These are phyloP conservation scores for Drosophila sechellia DNA, from an alignment of 1,140 invertebrate genomes.

Conservation along the genomic window DNA sequence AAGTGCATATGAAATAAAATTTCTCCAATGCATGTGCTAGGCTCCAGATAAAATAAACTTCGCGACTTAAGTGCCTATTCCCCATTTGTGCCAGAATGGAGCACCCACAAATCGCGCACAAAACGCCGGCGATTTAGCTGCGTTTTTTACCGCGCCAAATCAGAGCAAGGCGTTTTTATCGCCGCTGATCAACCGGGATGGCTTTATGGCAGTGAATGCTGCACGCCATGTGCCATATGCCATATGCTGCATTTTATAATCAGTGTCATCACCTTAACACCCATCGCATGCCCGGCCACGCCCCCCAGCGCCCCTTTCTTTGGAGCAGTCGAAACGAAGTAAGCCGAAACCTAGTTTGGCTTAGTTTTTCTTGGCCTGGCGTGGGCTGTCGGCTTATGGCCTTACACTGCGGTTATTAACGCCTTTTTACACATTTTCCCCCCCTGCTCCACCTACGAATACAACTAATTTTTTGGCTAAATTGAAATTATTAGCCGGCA, in stretches of 20 bases:
- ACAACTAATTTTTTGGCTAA: conserved; percentile 79
- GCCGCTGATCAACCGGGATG: conserved; percentile 42
- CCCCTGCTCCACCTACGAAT: conserved; percentile 15
- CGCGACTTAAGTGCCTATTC: conserved; percentile 11
- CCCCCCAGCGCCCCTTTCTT: conserved; percentile 23
- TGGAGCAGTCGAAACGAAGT: conserved; percentile 4
- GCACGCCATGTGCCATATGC: conserved; percentile 5
- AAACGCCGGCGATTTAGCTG: conserved; percentile 29
- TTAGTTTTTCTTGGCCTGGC: conserved; percentile 32
- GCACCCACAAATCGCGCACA: conserved; percentile 31
- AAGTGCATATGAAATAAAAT: background rate
- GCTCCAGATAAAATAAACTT: conserved; percentile 22
- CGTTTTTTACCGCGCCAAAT: conserved; percentile 34
- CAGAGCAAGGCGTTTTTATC: conserved; percentile 30
- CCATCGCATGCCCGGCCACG: conserved; percentile 38
- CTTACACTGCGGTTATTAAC: conserved; percentile 58
- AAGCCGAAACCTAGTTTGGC: conserved; percentile 16
- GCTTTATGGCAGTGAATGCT: conserved; percentile 7
- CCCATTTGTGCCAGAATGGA: conserved; percentile 9
- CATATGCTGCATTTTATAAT: conserved; percentile 65
- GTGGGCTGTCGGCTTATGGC: conserved; percentile 67
- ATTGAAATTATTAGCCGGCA: conserved; percentile 83
- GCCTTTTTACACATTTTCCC: conserved; percentile 55
- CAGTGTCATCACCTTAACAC: conserved; percentile 76
- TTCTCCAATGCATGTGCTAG: background rate